Evolutionary conservation across 2,797 vertebrate species (phyloP).

Genomic region (Propithecus deckenii): DNA sequence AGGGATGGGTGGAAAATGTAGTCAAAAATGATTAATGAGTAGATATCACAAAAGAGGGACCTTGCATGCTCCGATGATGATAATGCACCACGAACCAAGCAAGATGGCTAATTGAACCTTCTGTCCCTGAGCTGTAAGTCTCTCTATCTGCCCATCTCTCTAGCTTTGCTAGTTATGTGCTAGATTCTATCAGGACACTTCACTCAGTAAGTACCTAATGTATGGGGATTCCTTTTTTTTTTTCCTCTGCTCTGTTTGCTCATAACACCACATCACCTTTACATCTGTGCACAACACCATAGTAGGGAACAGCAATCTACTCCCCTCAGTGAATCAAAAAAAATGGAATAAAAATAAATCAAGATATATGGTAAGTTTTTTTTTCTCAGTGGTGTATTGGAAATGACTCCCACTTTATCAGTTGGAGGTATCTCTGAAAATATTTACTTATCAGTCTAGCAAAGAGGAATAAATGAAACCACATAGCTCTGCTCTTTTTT

Average conservation of each 20-base stretch:
- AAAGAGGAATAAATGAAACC: neutral
- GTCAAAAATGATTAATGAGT: neutral
- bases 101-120: neutral
- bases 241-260: neutral
- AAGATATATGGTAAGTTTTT: neutral
- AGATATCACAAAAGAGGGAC: neutral
- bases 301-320: neutral
- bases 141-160: neutral
- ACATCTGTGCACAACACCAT: neutral
- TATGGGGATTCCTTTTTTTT: neutral
- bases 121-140: neutral
- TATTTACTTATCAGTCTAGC: neutral
- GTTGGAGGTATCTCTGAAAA: neutral
- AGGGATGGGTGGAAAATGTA: neutral
- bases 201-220: neutral
- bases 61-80: accelerated
- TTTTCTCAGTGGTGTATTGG: neutral
- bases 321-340: neutral
- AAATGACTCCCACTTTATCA: neutral
- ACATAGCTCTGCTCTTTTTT: neutral
- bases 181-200: neutral
- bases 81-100: neutral
- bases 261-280: neutral
- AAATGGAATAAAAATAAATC: neutral
- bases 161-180: neutral